phyloP scores from a whole-genome alignment of 2,888 invertebrate species.

The Eremobia ochroleuca region DNA sequence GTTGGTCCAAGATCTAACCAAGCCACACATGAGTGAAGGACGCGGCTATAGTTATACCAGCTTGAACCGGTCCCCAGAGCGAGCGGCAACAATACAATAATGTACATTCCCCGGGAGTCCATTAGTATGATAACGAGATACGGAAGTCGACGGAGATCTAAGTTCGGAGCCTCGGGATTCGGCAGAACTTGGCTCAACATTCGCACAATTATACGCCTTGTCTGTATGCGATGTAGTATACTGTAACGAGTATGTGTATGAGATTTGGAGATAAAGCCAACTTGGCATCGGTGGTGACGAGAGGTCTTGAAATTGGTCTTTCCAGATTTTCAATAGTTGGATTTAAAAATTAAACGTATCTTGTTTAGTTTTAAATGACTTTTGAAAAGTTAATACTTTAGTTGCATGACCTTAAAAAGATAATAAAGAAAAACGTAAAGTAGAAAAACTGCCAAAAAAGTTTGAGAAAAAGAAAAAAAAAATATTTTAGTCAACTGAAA shows the following conservation, averaged over 20 bases:
- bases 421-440: neutral
- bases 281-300: conserved; percentile 33
- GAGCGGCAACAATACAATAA: conserved; percentile 72
- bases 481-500: conserved; percentile 22
- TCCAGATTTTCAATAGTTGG: neutral
- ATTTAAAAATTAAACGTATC: conserved; percentile 1
- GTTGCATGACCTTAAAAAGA: neutral
- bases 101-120: conserved; percentile 77
- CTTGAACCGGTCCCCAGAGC: conserved; percentile 60
- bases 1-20: conserved; percentile 33
- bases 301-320: neutral
- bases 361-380: neutral
- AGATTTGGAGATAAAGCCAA: conserved; percentile 41
- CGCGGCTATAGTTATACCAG: conserved; percentile 50
- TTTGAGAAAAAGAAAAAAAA: neutral
- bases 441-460: neutral
- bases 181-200: conserved; percentile 60
- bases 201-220: conserved; percentile 62
- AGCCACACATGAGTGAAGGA: conserved; percentile 10
- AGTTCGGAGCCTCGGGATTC: conserved; percentile 67
- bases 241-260: conserved; percentile 36
- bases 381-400: neutral
- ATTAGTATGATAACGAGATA: conserved; percentile 83
- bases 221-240: conserved; percentile 44
- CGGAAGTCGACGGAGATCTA: conserved; percentile 67